Base-by-base conservation (phyloP, 1,140 invertebrate species). In the Agrypnia vestita region DNA sequence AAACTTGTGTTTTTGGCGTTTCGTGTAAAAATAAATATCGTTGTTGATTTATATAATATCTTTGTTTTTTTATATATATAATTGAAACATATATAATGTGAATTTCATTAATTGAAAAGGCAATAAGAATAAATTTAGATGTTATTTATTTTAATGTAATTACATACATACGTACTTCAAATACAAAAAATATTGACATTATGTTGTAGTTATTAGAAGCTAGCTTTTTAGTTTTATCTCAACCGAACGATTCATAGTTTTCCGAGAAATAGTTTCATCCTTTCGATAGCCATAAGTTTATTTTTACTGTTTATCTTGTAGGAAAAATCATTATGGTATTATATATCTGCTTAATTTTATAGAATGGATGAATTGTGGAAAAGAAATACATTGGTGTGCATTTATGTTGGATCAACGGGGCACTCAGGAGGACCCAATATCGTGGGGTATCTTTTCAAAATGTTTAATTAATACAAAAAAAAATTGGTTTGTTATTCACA, bases 81-180 rank as follows among this genome's bases (percentile, higher is more conserved):
- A 74, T 74, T 74, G 71, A 35, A 55, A 74, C 49, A 56, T 56
- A 74, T 56, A 72, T 59, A 59, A 79, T 56, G 69, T 59, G 56
- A 79, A 73, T 73, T 56, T 62, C 64, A 72, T 77, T 69, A 74
- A 78, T 78, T 55, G 25, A 74, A 74, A 74, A 74, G 53, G 71
- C 71, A 74, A 74, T 74, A 74, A 74, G 49, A 80, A 82, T 61
- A 76, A 71, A 80, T 75, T 80, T 83, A 83, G 82, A 83, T 80
- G 72, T 80, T 83, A 83, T 83, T 83, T 83, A 83, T 83, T 83
- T 83, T 80, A 80, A 80, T 83, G 82, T 83, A 83, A 80, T 83
- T 83, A 78, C 71, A 56, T 74, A 74, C 55, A 78, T 78, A 78
- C 78, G 75, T 81, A 81, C 80, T 81, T 81, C 78, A 83, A 76